Evolutionary conservation across 2,797 vertebrate species (phyloP), one percentile per base, ranked within the genome.

Genomic region (Anisognathus igniventris): DNA sequence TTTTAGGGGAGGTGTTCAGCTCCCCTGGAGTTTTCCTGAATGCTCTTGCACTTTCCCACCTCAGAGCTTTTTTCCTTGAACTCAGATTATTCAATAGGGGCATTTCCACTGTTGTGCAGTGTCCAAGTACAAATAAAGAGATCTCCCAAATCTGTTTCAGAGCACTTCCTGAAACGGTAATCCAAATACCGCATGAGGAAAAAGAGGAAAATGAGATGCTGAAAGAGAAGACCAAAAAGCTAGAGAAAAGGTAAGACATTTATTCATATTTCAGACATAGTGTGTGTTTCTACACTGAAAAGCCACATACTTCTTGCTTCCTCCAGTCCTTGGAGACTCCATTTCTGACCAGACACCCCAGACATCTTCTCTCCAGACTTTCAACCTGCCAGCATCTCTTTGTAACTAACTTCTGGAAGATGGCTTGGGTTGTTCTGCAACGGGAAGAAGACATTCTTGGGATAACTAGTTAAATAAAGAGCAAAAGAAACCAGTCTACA

Each of bases 71-170:
- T 86, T 31, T 67, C 7, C 64, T 54, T 20, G 30, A 79, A 80
- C 56, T 42, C 54, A 67, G 64, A 67, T 31, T 57, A 82, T 47
- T 60, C 54, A 57, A 12, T 2, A 42, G 23, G 5, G 9, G 24
- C 20, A 27, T 54, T 17, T 64, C 54, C n/a, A 23, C 54, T 45
- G 15, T 60, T 72, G 30, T 64, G 23, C 79, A 64, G 25, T 30
- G 72, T 40, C 67, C 28, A 74, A 53, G 25, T 14, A 73, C 37
- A 56, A 64, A 79, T 18, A 42, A 75, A 76, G 51, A 70, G 12
- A 54, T 48, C 39, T 88, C 57, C 65, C 44, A 77, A 62, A 96
- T 64, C 28, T 56, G 17, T 96, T 96, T 71, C 83, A 93, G 86
- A 35, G 8, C 3, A 35, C 8, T 14, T 60, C 7, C 6, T 71